Percentiles rank a stretch among this genome's conserved stretches.
Conservation (phyloP, 1,140 invertebrate genomes). For the Saccostrea glomerata region DNA sequence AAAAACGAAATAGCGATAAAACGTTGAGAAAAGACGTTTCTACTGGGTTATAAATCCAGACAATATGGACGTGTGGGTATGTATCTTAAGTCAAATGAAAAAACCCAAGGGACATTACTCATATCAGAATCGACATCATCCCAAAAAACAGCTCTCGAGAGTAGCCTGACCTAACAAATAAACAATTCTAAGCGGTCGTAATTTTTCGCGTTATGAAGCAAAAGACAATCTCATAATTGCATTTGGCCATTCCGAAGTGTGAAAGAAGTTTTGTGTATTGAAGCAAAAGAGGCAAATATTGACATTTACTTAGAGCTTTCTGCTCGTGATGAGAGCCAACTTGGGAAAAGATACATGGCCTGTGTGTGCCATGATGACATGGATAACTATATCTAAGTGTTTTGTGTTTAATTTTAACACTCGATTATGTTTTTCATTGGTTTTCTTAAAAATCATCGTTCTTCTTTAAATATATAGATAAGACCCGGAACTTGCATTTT, state of each 20-base stretch:
- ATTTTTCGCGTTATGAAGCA: conserved; percentile 38
- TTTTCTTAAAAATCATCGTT: no score
- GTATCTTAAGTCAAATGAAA: conserved; percentile 1
- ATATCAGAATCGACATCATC: conserved; percentile 16
- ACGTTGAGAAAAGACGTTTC: conserved; percentile 28
- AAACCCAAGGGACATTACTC: conserved; percentile 15
- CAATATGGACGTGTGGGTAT: conserved; percentile 16
- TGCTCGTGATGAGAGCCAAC: not conserved
- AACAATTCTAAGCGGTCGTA: conserved; percentile 23
- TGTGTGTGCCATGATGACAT: not conserved
- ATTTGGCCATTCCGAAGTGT: conserved; percentile 27
- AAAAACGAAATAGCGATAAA: conserved; percentile 16
- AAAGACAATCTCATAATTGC: conserved; percentile 38
- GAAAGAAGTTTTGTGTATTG: conserved; percentile 17
- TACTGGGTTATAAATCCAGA: conserved; percentile 11
- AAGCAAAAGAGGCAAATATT: conserved; percentile 34
- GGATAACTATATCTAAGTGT: not conserved
- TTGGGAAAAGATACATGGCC: not conserved
- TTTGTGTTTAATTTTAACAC: not conserved
- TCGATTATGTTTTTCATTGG: no score
- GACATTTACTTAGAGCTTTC: conserved; percentile 9
- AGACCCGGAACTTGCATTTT: no score
- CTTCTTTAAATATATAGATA: no score
- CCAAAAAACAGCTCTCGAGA: conserved; percentile 10
- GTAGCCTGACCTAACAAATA: conserved; percentile 28